Percentiles rank a stretch among this genome's conserved stretches.
These are phyloP conservation scores for Blennius ocellaris DNA, from an alignment of 2,113 vertebrate species.

Conservation along the genomic window DNA sequence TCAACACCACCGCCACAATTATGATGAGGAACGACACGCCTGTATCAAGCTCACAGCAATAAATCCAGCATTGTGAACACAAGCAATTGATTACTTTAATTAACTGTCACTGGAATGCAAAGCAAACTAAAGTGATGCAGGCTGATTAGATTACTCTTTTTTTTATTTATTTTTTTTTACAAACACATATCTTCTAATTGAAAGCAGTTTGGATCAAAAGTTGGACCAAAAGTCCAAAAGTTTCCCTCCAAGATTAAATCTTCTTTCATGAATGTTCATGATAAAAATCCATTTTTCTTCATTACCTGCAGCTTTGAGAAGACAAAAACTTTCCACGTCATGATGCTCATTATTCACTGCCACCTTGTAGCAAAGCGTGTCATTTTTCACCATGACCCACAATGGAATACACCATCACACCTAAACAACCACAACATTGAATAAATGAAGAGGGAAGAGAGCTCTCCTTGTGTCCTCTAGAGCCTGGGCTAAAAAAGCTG, in stretches of 20 bases:
- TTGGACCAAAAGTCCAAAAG: too few relatives aligned
- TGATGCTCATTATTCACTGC: slow-evolving; percentile 33
- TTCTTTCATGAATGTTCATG: slow-evolving; percentile 17
- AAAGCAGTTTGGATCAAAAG: neutral
- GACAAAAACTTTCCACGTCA: slow-evolving; percentile 4
- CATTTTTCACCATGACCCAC: slow-evolving; percentile 78
- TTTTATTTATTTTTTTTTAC: slow-evolving; percentile 9
- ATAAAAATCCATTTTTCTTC: slow-evolving; percentile 7
- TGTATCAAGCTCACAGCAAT: slow-evolving; percentile 10
- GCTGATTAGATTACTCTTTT: slow-evolving; percentile 44
- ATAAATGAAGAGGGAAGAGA: slow-evolving; percentile 66
- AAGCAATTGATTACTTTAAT: slow-evolving; percentile 62
- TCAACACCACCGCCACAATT: slow-evolving; percentile 69
- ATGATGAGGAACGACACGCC: slow-evolving; percentile 80
- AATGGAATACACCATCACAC: slow-evolving; percentile 70
- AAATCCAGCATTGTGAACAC: slow-evolving; percentile 33
- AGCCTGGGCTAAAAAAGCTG: slow-evolving; percentile 66
- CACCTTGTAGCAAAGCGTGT: slow-evolving; percentile 57
- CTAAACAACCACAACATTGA: slow-evolving; percentile 73
- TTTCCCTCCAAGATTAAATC: neutral
- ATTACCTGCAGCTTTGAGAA: neutral
- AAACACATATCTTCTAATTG: slow-evolving; percentile 21
- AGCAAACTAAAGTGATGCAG: slow-evolving; percentile 24
- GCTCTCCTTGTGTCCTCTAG: slow-evolving; percentile 77
- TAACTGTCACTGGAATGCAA: slow-evolving; percentile 40